phyloP scores from a whole-genome alignment of 2,113 vertebrate genomes.

The Chionis minor region DNA sequence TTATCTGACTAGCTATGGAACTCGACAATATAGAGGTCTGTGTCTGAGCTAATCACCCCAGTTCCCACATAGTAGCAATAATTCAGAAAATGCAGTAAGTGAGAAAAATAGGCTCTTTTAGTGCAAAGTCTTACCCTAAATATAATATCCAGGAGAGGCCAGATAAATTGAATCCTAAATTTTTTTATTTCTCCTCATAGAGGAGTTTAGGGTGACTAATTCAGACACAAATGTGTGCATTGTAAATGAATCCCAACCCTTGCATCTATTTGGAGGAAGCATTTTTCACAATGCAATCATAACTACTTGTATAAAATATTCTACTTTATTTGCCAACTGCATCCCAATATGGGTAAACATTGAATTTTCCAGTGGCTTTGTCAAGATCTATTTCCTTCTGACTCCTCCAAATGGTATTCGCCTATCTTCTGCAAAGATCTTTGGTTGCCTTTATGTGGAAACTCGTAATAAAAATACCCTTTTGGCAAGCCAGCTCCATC shows the following conservation, averaged over 20 bases:
- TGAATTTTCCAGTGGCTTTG: background rate
- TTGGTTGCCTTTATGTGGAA: background rate
- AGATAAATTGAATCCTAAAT: background rate
- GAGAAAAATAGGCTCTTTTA: background rate
- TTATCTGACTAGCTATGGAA: background rate
- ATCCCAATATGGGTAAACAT: background rate
- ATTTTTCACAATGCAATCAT: background rate
- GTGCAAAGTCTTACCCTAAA: background rate
- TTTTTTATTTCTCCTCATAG: background rate
- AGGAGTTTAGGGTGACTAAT: background rate
- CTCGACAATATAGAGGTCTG: background rate
- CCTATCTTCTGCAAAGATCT: background rate
- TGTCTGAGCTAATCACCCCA: background rate
- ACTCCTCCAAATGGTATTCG: background rate
- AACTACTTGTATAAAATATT: background rate
- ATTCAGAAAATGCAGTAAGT: background rate
- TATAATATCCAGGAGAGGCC: background rate
- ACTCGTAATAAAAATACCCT: background rate
- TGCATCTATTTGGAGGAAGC: background rate
- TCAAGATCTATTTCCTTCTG: background rate
- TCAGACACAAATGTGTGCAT: background rate
- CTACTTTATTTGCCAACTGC: background rate
- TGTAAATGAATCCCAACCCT: background rate
- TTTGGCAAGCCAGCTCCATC: background rate
- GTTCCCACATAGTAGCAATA: background rate